Base-by-base conservation (phyloP, 2,888 invertebrate species). In the Oscheius onirici region DNA sequence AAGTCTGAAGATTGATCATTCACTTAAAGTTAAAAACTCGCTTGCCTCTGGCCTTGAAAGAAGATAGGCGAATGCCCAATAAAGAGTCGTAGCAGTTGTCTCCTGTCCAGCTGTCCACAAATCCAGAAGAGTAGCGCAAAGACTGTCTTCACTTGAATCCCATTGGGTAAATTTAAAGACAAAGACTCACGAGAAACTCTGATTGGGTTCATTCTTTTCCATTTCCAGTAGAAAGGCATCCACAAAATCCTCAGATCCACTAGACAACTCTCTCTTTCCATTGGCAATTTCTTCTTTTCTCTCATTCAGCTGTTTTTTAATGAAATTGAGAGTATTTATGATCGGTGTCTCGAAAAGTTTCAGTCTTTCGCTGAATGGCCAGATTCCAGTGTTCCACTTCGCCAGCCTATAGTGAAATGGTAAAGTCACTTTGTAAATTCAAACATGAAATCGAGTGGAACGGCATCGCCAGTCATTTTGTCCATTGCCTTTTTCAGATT, bases 161-260 rank as follows among this genome's bases (percentile, higher is more conserved):
- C 1, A 2, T 15, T 13, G 41, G 5, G 34, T n/a, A 13, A 8
- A 41, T 1, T 17, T 52, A 13, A 10, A 40, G n/a, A 6, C 17
- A 24, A 44, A 44, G n/a, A 24, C 44, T 1, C 20, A 66, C 66
- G 26, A 20, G 66, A 66, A 66, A 41, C 66, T 66, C 15, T 52
- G 17, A 20, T 22, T 20, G 2, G 11, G 20, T 1, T 54, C 66
- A 8, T 34, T 11, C 40, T 66, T 54, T 52, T 54, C 34, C 66
- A 54, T 66, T 22, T 66, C 66, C 10, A 66, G 15, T 2, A 66
- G 52, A 22, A 66, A 66, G 11, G 66, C 51, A 20, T 66, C 66
- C 2, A 66, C 66, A n/a, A 52, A 66, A 34, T 66, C 66, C 40
- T 66, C 66, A 17, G 28, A 52, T n/a, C 34, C 54, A 6, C 22